Evolutionary conservation across 1,140 invertebrate species (phyloP).

Genomic region (Micrasema longulum): DNA sequence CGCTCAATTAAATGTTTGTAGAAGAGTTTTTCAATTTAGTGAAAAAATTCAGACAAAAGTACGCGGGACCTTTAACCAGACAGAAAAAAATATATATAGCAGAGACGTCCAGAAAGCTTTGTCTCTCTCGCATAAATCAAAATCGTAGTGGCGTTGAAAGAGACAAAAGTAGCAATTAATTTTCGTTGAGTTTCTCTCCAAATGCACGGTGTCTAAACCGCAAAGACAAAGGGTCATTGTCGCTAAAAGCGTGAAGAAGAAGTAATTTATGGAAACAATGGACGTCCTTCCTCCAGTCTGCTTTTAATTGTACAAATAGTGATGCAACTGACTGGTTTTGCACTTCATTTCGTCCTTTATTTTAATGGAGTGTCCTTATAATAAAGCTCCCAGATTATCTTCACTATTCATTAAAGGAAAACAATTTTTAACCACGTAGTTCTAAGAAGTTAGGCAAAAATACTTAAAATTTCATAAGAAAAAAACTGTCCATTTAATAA

Average conservation of each 20-base stretch:
- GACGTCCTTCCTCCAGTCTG: slow-evolving; percentile 18
- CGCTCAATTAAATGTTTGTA: slow-evolving; percentile 9
- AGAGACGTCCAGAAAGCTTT: slow-evolving; percentile 20
- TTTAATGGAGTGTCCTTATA: too few relatives aligned
- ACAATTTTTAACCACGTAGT: too few relatives aligned
- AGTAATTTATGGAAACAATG: slow-evolving; percentile 50
- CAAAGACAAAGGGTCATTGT: slow-evolving; percentile 46
- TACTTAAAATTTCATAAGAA: too few relatives aligned
- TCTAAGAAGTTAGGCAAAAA: too few relatives aligned
- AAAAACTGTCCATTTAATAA: too few relatives aligned
- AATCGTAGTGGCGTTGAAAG: slow-evolving; percentile 35
- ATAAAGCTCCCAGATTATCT: too few relatives aligned
- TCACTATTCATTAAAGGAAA: too few relatives aligned
- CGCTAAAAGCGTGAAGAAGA: slow-evolving; percentile 47
- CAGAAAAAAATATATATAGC: slow-evolving; percentile 7
- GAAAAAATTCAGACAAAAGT: slow-evolving; percentile 29
- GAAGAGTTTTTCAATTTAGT: slow-evolving; percentile 2
- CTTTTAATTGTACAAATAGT: slow-evolving; percentile 45
- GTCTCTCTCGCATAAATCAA: slow-evolving; percentile 53
- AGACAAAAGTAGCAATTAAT: slow-evolving; percentile 52
- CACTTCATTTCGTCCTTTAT: slow-evolving; percentile 9
- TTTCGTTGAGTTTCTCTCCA: slow-evolving; percentile 49
- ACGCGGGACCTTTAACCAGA: background rate
- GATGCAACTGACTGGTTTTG: slow-evolving; percentile 25
- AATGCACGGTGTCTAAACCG: slow-evolving; percentile 50